phyloP scores from a whole-genome alignment of 2,113 vertebrate genomes.

The Ciconia stormi region DNA sequence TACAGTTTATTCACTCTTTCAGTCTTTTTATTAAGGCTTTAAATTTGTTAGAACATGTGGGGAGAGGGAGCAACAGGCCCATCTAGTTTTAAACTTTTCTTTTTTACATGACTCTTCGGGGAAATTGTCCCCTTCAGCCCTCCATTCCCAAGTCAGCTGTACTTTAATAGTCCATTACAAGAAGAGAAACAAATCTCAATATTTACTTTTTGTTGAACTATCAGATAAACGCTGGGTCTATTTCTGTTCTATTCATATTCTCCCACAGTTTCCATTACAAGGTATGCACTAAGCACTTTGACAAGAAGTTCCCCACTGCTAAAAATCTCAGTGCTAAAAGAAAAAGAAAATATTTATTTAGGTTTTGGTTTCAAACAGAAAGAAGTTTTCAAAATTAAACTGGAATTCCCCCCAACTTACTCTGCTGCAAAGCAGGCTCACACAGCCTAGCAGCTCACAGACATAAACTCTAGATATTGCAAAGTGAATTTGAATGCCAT shows the following conservation, averaged over 20 bases:
- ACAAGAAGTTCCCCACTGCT: constrained; percentile 17
- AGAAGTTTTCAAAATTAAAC: background rate
- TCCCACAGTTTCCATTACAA: constrained; percentile 62
- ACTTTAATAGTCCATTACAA: constrained; percentile 48
- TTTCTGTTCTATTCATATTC: constrained; percentile 63
- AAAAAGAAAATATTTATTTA: background rate
- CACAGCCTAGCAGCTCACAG: background rate
- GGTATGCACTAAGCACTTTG: constrained; percentile 18
- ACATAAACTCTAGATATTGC: background rate
- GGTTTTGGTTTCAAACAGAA: background rate
- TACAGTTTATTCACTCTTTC: background rate
- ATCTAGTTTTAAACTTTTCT: background rate
- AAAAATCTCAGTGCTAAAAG: background rate
- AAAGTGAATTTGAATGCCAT: background rate
- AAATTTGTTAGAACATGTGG: background rate
- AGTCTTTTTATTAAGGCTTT: background rate
- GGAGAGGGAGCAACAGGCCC: background rate
- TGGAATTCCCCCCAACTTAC: background rate
- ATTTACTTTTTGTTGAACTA: constrained; percentile 59
- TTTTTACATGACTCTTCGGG: background rate
- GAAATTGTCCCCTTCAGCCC: constrained; percentile 10
- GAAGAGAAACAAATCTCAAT: constrained; percentile 58
- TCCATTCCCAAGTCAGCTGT: background rate
- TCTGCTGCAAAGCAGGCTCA: background rate
- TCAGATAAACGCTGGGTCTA: constrained; percentile 60